Percentiles rank a stretch among this genome's conserved stretches.
Evolutionary conservation across 2,113 vertebrate species (phyloP).

Genomic region (Seriola aureovittata): DNA sequence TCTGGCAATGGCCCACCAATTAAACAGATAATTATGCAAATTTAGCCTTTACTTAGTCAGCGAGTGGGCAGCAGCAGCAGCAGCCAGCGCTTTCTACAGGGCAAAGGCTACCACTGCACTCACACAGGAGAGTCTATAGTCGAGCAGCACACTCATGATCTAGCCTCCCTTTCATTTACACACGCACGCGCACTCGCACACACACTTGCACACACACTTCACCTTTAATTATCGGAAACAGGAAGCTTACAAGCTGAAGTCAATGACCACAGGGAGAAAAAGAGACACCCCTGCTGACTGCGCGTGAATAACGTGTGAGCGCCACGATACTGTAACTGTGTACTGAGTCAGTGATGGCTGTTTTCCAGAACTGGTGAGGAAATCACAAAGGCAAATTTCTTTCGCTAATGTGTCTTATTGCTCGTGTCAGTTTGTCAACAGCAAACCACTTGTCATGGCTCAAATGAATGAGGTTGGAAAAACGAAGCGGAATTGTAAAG

Average conservation of each 20-base stretch:
- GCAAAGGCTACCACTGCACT: slow-evolving; percentile 61
- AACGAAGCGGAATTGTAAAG: slow-evolving; percentile 39
- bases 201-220: slow-evolving; percentile 49
- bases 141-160: slow-evolving; percentile 45
- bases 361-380: slow-evolving; percentile 18
- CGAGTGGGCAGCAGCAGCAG: slow-evolving; percentile 79
- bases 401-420: slow-evolving; percentile 10
- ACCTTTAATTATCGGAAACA: slow-evolving; percentile 75
- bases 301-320: slow-evolving; percentile 25
- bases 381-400: slow-evolving; percentile 8
- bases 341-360: slow-evolving; percentile 31
- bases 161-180: slow-evolving; percentile 44
- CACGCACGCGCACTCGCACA: slow-evolving; percentile 3
- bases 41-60: slow-evolving; percentile 88
- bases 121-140: slow-evolving; percentile 56
- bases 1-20: slow-evolving; percentile 80
- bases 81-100: slow-evolving; percentile 65
- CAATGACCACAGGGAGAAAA: slow-evolving; percentile 62
- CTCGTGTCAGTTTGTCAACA: slow-evolving; percentile 45
- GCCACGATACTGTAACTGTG: slow-evolving; percentile 10
- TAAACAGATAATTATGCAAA: slow-evolving; percentile 88
- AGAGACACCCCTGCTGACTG: slow-evolving; percentile 54
- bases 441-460: slow-evolving; percentile 22
- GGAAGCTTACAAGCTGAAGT: slow-evolving; percentile 62
- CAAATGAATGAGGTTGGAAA: slow-evolving; percentile 25